A percentile compares a stretch with the other conserved stretches of the same genome.
Evolutionary conservation across 2,888 invertebrate species (phyloP).

Genomic region (Ophion ellenae): DNA sequence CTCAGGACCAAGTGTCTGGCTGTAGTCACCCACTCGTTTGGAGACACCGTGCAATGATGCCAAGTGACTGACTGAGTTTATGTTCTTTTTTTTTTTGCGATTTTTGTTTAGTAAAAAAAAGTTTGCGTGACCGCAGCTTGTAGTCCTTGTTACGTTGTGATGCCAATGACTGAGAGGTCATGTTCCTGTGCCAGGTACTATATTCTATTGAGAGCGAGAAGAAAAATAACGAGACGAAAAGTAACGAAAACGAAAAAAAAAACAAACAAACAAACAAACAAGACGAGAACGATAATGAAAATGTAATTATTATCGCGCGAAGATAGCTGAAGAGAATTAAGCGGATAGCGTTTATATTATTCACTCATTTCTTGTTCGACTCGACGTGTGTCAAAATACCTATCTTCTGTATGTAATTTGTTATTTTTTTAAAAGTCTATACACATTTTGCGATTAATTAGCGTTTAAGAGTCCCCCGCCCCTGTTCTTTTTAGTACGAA

Average conservation of each 20-base stretch:
- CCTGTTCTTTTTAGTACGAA: conserved; percentile 64
- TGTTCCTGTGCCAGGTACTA: conserved; percentile 84
- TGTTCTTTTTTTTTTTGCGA: conserved; percentile 38
- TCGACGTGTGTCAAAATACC: conserved; percentile 78
- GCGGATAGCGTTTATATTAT: conserved; percentile 69
- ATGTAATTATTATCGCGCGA: conserved; percentile 75
- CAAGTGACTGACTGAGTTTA: conserved; percentile 68
- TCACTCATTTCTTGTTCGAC: conserved; percentile 68
- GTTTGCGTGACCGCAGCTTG: conserved; percentile 80
- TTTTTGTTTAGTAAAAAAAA: conserved; percentile 50
- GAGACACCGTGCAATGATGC: conserved; percentile 68
- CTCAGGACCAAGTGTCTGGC: conserved; percentile 84
- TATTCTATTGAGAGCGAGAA: conserved; percentile 67
- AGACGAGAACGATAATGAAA: conserved; percentile 15
- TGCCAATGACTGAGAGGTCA: conserved; percentile 84
- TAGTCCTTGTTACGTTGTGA: conserved; percentile 84
- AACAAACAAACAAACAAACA: conserved; percentile 6
- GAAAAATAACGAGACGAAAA: conserved; percentile 45
- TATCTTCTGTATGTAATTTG: conserved; percentile 82
- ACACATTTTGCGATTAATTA: conserved; percentile 80
- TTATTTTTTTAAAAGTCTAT: conserved; percentile 84
- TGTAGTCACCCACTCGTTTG: conserved; percentile 79
- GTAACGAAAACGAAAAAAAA: conserved; percentile 27
- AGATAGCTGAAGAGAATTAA: conserved; percentile 72
- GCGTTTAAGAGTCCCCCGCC: conserved; percentile 74